Evolutionary conservation across 2,797 vertebrate species (phyloP).

Genomic region (Australoheros facetus): DNA sequence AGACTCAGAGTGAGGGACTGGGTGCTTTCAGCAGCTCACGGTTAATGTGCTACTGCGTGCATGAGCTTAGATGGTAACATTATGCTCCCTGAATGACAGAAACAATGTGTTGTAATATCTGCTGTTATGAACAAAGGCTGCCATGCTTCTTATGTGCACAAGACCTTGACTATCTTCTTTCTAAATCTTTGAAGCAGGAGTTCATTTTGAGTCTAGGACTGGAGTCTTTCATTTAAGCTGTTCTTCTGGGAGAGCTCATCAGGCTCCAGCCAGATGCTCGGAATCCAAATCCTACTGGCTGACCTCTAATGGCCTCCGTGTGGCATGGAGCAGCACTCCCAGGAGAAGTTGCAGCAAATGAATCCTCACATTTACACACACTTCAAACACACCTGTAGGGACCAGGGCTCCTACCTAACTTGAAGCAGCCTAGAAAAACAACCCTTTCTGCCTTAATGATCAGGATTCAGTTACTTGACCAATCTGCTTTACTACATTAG

Average conservation of each 20-base stretch:
- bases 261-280: constrained; percentile 61
- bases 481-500: constrained; percentile 20
- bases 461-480: constrained; percentile 34
- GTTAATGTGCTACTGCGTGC: neutral
- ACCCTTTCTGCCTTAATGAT: constrained; percentile 24
- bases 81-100: neutral
- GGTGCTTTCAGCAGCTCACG: neutral
- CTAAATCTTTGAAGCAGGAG: constrained; percentile 3
- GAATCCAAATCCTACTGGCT: constrained; percentile 54
- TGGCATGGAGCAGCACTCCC: constrained; percentile 35
- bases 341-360: constrained; percentile 21
- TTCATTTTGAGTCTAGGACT: constrained; percentile 37
- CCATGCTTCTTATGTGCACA: neutral
- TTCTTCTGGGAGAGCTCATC: constrained; percentile 49
- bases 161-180: constrained; percentile 2
- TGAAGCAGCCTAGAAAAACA: constrained; percentile 33
- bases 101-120: neutral
- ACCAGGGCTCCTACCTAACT: constrained; percentile 6
- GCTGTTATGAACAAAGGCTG: neutral
- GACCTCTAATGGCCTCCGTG: constrained; percentile 57
- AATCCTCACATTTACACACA: constrained; percentile 29
- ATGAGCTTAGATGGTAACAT: neutral
- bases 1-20: neutral
- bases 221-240: constrained; percentile 26
- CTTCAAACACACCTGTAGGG: constrained; percentile 12